Evolutionary conservation across 2,113 vertebrate genomes (phyloP).

Genomic region (Isichthys henryi): DNA sequence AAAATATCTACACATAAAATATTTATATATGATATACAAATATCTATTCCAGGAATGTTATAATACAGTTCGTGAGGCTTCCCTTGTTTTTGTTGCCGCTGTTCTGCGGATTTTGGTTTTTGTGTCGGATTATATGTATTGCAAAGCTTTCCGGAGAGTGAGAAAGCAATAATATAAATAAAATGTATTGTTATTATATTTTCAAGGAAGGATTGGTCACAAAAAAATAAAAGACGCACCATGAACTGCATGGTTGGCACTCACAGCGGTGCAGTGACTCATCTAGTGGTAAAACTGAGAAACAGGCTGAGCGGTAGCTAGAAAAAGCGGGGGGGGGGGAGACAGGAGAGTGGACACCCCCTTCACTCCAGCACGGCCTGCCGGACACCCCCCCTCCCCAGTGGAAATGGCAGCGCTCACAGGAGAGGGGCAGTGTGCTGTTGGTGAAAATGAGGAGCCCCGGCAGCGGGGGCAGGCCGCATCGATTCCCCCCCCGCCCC

Average conservation of each 20-base stretch:
- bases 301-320: background rate
- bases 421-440: constrained; percentile 32
- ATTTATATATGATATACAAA: background rate
- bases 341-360: background rate
- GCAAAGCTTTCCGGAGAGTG: background rate
- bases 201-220: background rate
- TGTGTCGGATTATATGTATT: background rate
- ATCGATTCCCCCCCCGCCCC: constrained; percentile 55
- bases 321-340: background rate
- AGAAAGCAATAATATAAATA: background rate
- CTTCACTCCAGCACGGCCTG: background rate
- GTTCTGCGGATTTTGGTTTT: background rate
- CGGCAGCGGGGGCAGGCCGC: constrained; percentile 47
- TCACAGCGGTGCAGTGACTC: background rate
- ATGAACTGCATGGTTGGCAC: background rate
- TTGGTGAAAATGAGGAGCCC: constrained; percentile 52
- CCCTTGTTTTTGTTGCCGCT: background rate
- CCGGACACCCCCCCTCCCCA: background rate
- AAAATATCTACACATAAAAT: background rate
- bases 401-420: background rate
- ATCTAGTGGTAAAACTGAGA: background rate
- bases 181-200: background rate
- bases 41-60: background rate
- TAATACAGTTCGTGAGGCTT: background rate
- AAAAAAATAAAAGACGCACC: background rate